A percentile compares a stretch with the other conserved stretches of the same genome.
Conservation (phyloP, 1,140 invertebrate species). For the Penaeus indicus region DNA sequence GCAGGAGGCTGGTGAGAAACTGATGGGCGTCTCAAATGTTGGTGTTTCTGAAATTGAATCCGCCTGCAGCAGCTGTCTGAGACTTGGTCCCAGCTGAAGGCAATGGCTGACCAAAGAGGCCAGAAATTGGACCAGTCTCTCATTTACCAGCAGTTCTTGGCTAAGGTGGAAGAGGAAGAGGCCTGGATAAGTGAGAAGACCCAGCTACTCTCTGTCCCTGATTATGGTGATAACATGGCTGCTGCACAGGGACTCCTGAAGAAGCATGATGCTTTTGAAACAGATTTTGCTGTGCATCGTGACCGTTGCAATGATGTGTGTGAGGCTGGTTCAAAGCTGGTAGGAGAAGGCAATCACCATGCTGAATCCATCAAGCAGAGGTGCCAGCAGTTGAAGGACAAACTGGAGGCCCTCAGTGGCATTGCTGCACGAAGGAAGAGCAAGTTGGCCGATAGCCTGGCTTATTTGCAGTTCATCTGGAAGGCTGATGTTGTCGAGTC, state of each 20-base stretch:
- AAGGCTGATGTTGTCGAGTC: conserved; percentile 99
- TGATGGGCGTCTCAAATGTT: conserved; percentile 97
- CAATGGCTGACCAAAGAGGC: conserved; percentile 87
- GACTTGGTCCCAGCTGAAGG: conserved; percentile 92
- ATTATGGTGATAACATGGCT: conserved; percentile 99
- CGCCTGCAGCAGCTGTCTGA: conserved; percentile 85
- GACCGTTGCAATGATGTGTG: conserved; percentile 94
- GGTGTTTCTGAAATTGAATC: conserved; percentile 96
- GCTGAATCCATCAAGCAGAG: conserved; percentile 89
- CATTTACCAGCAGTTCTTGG: conserved; percentile 96
- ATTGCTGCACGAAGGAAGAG: conserved; percentile 88
- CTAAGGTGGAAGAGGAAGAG: conserved; percentile 98
- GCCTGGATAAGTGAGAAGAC: conserved; percentile 99
- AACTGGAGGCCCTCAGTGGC: conserved; percentile 88
- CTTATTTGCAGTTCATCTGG: conserved; percentile 99
- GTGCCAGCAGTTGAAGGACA: conserved; percentile 80
- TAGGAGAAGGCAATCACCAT: conserved; percentile 94
- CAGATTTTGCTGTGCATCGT: conserved; percentile 94
- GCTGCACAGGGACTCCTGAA: conserved; percentile 95
- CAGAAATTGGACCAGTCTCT: conserved; percentile 95
- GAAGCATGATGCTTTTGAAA: conserved; percentile 99
- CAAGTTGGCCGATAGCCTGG: conserved; percentile 94
- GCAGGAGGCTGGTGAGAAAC: conserved; percentile 94
- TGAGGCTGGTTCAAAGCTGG: conserved; percentile 84
- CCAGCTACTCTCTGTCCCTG: conserved; percentile 94